Conservation (phyloP, 2,797 vertebrate species). For the Hoplostethus atlanticus region DNA sequence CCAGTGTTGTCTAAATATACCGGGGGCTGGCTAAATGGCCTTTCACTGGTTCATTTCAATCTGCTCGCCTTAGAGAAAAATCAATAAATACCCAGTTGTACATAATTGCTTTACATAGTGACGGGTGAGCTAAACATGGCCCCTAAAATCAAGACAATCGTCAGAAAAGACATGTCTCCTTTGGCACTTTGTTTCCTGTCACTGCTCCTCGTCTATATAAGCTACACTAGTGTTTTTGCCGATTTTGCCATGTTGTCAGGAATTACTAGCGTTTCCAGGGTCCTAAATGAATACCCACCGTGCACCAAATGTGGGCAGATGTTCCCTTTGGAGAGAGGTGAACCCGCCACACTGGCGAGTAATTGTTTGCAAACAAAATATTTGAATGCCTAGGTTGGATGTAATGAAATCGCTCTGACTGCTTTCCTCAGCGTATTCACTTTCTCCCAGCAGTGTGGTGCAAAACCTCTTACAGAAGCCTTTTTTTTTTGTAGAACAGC, state of each 20-base stretch:
- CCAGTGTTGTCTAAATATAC: not conserved
- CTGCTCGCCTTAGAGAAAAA: not conserved
- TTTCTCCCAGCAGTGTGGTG: not conserved
- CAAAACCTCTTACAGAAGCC: not conserved
- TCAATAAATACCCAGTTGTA: not conserved
- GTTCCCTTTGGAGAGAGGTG: slow-evolving; percentile 14
- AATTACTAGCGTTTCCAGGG: slow-evolving; percentile 8
- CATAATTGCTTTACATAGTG: not conserved
- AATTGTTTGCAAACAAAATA: slow-evolving; percentile 45
- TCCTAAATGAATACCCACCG: slow-evolving; percentile 12
- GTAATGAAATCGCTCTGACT: slow-evolving; percentile 10
- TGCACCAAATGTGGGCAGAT: slow-evolving; percentile 14
- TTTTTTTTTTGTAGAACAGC: not conserved
- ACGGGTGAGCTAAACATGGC: not conserved
- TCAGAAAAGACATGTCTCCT: not conserved
- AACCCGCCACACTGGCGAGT: slow-evolving; percentile 13
- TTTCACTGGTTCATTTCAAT: not conserved
- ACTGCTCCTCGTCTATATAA: not conserved
- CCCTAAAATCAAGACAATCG: not conserved
- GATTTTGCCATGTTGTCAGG: not conserved
- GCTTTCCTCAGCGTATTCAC: slow-evolving; percentile 25
- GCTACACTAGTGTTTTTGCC: not conserved
- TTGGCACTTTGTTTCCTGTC: not conserved
- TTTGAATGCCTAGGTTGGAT: slow-evolving; percentile 33
- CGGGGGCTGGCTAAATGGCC: slow-evolving; percentile 26